Conservation (phyloP, 1,140 invertebrate genomes). For the Drosophila biarmipes region DNA sequence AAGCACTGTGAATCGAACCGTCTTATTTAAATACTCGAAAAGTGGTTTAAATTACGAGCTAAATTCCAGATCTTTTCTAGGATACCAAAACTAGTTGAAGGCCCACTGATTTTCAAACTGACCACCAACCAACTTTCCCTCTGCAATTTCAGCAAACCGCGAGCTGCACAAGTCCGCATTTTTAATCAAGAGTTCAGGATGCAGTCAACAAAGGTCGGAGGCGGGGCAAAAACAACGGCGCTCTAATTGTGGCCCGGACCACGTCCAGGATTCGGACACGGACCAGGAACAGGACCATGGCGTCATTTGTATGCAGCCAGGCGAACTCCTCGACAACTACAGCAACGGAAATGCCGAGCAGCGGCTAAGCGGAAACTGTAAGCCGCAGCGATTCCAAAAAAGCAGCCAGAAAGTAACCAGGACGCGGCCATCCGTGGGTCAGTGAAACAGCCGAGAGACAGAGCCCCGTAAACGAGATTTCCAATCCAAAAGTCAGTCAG, state of each 20-base stretch:
- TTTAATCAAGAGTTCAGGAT: conserved; percentile 68
- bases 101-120: not conserved
- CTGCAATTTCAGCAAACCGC: conserved; percentile 20
- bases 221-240: conserved; percentile 31
- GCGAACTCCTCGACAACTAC: conserved; percentile 23
- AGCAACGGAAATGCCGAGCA: conserved; percentile 48
- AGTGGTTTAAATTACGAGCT: too few species aligned
- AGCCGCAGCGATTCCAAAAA: conserved; percentile 17
- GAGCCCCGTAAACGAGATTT: not conserved
- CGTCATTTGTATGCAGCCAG: conserved; percentile 71
- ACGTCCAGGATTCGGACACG: conserved; percentile 43
- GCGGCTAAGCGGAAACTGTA: conserved; percentile 44
- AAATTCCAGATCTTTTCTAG: not conserved
- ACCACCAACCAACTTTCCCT: conserved; percentile 12
- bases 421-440: conserved; percentile 1
- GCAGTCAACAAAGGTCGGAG: conserved; percentile 35
- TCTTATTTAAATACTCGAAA: too few species aligned
- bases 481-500: conserved; percentile 19
- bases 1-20: too few species aligned
- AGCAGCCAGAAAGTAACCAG: conserved; percentile 10
- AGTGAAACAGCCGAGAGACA: not conserved
- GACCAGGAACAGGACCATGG: conserved; percentile 52
- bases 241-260: conserved; percentile 60
- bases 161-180: conserved; percentile 30
- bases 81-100: not conserved